phyloP scores from a whole-genome alignment of 2,797 vertebrate genomes.

The Streptopelia turtur region DNA sequence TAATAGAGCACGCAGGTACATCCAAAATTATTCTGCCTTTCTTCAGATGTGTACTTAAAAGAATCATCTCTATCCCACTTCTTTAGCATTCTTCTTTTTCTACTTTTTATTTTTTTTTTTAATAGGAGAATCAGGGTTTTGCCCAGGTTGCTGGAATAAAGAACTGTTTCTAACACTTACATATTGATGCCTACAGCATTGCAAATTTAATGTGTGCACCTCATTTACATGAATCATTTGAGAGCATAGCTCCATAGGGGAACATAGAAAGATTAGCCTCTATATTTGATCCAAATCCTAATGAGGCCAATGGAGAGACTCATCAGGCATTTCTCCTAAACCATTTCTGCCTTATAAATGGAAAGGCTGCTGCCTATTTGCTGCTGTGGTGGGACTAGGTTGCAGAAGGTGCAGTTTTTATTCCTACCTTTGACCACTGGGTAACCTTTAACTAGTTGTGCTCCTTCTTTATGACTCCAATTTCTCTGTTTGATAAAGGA shows the following conservation, averaged over 20 bases:
- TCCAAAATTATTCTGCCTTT: conserved; percentile 12
- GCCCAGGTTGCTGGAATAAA: conserved; percentile 4
- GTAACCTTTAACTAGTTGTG: background rate
- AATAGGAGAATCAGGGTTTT: background rate
- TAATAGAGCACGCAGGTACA: background rate
- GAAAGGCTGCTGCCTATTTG: background rate
- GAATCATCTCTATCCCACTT: background rate
- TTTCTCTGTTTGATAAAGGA: background rate
- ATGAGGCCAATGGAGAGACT: background rate
- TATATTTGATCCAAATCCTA: conserved; percentile 18
- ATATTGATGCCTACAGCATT: conserved; percentile 33
- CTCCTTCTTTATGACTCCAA: background rate
- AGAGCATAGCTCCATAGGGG: background rate
- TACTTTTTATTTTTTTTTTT: background rate
- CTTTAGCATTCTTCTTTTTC: background rate
- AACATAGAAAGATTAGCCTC: background rate
- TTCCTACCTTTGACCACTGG: background rate
- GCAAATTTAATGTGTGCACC: conserved; percentile 22
- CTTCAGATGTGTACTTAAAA: background rate
- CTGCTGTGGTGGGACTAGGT: background rate
- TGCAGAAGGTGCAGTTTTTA: background rate
- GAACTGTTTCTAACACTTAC: background rate
- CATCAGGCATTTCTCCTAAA: background rate
- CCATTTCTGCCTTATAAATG: background rate
- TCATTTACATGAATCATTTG: conserved; percentile 44